Conservation (phyloP, 2,797 vertebrate species). For the Crypturellus tataupa region DNA sequence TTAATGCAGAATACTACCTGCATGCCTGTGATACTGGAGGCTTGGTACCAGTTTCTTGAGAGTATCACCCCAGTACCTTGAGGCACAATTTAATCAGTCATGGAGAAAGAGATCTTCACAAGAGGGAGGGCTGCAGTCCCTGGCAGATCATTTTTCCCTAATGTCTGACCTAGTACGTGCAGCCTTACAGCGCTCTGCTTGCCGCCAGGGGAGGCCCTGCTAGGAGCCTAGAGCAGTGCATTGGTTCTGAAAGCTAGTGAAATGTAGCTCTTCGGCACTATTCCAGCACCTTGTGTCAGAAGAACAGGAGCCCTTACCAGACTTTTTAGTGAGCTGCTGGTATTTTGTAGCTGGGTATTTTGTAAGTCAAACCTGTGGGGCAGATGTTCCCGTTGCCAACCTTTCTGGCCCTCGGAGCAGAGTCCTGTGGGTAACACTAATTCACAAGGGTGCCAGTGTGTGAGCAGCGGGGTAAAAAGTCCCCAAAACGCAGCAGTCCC, state of each 20-base stretch:
- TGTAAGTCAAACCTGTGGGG: background rate
- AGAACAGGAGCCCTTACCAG: background rate
- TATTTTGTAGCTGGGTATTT: background rate
- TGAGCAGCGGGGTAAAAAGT: background rate
- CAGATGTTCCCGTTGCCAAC: background rate
- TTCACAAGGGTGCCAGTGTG: background rate
- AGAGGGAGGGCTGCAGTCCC: background rate
- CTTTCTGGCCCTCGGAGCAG: background rate
- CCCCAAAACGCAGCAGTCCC: background rate
- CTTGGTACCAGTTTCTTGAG: background rate
- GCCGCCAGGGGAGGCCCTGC: background rate
- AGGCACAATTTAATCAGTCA: background rate
- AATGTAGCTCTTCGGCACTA: background rate
- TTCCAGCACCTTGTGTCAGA: background rate
- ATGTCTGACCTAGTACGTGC: background rate
- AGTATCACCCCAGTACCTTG: background rate
- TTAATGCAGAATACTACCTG: background rate
- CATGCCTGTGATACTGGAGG: background rate
- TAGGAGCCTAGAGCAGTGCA: background rate
- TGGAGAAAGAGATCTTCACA: background rate
- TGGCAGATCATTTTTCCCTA: background rate
- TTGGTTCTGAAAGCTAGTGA: background rate
- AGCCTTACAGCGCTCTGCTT: background rate
- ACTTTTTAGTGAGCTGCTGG: background rate
- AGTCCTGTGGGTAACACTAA: background rate